Base-by-base conservation (phyloP, 2,113 vertebrate species). In the Monopterus albus region DNA sequence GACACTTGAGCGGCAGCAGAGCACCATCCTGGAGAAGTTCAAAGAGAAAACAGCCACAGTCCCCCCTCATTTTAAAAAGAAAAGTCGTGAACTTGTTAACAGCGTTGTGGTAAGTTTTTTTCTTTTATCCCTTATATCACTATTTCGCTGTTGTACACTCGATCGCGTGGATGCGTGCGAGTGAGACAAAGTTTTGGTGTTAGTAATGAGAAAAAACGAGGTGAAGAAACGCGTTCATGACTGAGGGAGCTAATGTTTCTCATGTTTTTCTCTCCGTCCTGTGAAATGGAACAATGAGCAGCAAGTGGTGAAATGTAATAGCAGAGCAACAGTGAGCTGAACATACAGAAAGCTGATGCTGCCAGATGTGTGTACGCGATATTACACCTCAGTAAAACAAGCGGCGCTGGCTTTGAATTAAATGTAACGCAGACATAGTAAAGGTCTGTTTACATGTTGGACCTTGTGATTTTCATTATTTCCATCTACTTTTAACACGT, bases 341-440 rank as follows among this genome's bases (percentile, higher is more conserved):
- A 14, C 21, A 39, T 45, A 46, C 38, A 5, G 62, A 52, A 64
- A 21, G 78, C 87, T 85, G 90, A 84, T 90, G 87, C 87, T 84
- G 66, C 85, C 88, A 91, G 87, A 87, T 90, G 89, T 89, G 76
- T 59, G 66, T 61, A 57, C 29, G 46, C 45, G 43, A n/a, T 80
- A 58, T 70, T 80, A 11, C 23, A 55, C 28, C 28, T 11, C 55
- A 35, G 35, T 29, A 69, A 70, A 50, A 14, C 29, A 50, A n/a
- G 66, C n/a, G 13, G 46, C 8, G 9, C 2, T 78, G 73, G 31
- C 50, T 78, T 67, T 84, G 77, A 78, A 63, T 83, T 82, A 81
- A 62, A 70, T 35, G 58, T 76, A 71, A 74, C 60, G 46, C 64
- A 72, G 58, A 51, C 35, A 52, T 45, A 6, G 20, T 17, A 39